Percentiles rank a stretch among this genome's conserved stretches.
Conservation (phyloP, 2,113 vertebrate species). For the Onychostoma macrolepis region DNA sequence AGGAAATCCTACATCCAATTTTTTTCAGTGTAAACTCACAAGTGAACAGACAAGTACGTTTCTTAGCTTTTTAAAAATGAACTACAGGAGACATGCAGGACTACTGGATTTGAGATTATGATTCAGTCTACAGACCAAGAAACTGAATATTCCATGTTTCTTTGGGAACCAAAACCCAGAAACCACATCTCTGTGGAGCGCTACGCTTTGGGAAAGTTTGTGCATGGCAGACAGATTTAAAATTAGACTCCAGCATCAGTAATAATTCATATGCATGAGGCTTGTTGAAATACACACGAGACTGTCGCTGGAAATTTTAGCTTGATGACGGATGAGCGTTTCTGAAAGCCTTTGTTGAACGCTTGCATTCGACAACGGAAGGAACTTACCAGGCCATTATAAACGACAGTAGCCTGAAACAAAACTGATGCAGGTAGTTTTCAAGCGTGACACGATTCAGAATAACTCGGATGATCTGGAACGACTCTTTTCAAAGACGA, state of each 20-base stretch:
- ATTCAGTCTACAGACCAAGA: not conserved
- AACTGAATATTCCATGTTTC: not conserved
- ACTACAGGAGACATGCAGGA: not conserved
- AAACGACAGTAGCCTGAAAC: not conserved
- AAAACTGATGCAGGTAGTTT: not conserved
- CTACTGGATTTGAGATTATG: not conserved
- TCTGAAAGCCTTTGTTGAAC: conserved; percentile 15
- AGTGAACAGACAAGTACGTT: not conserved
- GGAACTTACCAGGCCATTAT: not conserved
- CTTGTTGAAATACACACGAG: conserved; percentile 34
- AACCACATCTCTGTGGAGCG: conserved; percentile 5
- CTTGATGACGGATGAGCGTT: conserved; percentile 32
- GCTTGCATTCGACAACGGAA: not conserved
- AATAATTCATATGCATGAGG: conserved; percentile 48
- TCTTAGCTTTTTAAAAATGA: not conserved
- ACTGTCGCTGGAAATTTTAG: conserved; percentile 19
- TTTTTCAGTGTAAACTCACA: not conserved
- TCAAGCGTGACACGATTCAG: not conserved
- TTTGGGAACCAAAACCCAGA: not conserved
- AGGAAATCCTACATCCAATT: too few relatives aligned
- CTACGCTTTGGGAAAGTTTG: not conserved
- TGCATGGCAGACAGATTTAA: conserved; percentile 13
- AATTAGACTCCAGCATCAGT: conserved; percentile 43
- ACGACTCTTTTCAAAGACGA: not conserved
- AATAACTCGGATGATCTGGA: not conserved